Evolutionary conservation across 92 coral and sea anemone genomes (phyloP).

Genomic region (Palythoa caribaeorum): DNA sequence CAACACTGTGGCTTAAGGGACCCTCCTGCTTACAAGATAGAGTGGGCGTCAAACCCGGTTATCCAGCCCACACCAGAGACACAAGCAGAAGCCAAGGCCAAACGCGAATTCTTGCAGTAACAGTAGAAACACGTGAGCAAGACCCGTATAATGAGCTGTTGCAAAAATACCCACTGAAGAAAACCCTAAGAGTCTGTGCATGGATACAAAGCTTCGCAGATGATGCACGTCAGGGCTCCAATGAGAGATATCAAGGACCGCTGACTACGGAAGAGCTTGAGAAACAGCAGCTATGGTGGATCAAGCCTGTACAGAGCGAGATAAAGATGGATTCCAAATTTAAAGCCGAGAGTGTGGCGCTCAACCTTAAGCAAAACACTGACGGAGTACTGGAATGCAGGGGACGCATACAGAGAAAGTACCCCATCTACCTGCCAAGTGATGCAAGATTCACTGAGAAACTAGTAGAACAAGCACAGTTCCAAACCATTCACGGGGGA

Average conservation of each 20-base stretch:
- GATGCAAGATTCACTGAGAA: background rate
- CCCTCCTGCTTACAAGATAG: slow-evolving; percentile 6
- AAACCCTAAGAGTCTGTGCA: background rate
- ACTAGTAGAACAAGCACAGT: slow-evolving; percentile 37
- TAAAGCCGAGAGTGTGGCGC: background rate
- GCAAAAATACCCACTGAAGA: background rate
- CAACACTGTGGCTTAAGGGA: background rate
- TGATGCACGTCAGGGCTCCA: background rate
- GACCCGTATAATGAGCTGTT: slow-evolving; percentile 27
- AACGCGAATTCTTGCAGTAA: background rate
- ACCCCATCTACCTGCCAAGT: slow-evolving; percentile 56
- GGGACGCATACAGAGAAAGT: slow-evolving; percentile 51
- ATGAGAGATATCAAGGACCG: slow-evolving; percentile 23
- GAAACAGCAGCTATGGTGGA: slow-evolving; percentile 39
- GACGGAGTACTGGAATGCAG: slow-evolving; percentile 29
- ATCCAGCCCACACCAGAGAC: too few species aligned
- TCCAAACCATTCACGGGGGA: slow-evolving; percentile 53
- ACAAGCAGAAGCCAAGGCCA: too few species aligned
- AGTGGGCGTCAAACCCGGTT: background rate
- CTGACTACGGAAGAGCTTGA: slow-evolving; percentile 40
- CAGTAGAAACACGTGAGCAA: background rate
- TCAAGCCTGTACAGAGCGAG: slow-evolving; percentile 31
- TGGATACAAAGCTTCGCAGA: slow-evolving; percentile 32
- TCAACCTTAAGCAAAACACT: slow-evolving; percentile 33
- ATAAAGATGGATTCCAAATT: background rate